Percentiles rank a stretch among this genome's conserved stretches.
Conservation (phyloP, 2,888 invertebrate genomes). For the Thymelicus lineola region DNA sequence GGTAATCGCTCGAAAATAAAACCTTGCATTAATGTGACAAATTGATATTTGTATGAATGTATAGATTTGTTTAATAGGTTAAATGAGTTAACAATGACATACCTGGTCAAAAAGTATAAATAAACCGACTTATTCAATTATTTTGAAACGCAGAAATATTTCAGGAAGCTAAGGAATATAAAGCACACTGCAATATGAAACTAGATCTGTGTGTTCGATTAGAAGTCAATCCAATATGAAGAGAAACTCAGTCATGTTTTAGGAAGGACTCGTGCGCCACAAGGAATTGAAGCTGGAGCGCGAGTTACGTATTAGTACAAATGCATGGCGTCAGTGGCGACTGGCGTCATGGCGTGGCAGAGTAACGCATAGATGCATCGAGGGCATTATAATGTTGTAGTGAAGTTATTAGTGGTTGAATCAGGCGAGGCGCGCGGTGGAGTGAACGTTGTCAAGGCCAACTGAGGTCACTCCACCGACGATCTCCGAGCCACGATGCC, state of each 20-base stretch:
- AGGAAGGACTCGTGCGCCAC: conserved; percentile 52
- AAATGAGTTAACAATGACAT: too few relatives aligned
- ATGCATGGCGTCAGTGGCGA: conserved; percentile 45
- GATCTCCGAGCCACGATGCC: conserved; percentile 79
- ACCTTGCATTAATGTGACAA: not conserved
- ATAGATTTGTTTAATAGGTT: too few relatives aligned
- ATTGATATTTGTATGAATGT: too few relatives aligned
- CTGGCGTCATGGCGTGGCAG: conserved; percentile 54
- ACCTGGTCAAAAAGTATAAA: too few relatives aligned
- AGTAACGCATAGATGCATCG: conserved; percentile 71
- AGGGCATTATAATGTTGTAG: conserved; percentile 77
- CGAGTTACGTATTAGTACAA: conserved; percentile 17
- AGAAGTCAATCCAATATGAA: conserved; percentile 52
- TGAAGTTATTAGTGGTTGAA: conserved; percentile 81
- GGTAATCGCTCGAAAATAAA: not conserved
- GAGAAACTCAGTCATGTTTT: conserved; percentile 71
- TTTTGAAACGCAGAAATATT: too few relatives aligned
- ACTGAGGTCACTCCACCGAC: conserved; percentile 83
- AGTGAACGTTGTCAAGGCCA: conserved; percentile 84
- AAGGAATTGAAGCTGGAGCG: not conserved
- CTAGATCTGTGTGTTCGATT: too few relatives aligned
- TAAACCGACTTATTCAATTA: too few relatives aligned
- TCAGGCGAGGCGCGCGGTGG: conserved; percentile 74
- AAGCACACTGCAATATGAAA: too few relatives aligned
- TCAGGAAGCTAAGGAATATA: too few relatives aligned